phyloP scores from a whole-genome alignment of 2,797 vertebrate species.

The Spheniscus humboldti region DNA sequence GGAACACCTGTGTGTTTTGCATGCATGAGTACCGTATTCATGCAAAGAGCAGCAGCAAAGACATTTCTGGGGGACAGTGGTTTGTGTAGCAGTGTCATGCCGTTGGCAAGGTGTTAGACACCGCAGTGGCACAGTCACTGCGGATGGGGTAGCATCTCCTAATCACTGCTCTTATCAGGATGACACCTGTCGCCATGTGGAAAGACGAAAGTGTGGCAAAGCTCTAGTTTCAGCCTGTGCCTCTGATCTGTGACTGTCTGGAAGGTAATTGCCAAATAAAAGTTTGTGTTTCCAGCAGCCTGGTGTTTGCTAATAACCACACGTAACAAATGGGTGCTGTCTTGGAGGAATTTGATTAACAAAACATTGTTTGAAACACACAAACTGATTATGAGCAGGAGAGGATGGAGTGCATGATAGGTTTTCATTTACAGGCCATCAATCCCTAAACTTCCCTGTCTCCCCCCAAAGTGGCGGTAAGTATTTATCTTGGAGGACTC shows the following conservation, averaged over 20 bases:
- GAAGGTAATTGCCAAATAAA: not conserved
- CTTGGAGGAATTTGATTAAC: not conserved
- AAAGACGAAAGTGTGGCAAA: fast-evolving
- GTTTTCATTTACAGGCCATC: not conserved
- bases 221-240: not conserved
- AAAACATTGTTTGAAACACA: not conserved
- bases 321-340: not conserved
- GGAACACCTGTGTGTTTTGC: not conserved
- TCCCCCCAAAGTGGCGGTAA: not conserved
- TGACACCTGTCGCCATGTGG: not conserved
- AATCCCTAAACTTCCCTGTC: not conserved
- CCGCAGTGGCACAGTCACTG: not conserved
- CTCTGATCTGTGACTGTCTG: not conserved
- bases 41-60: not conserved
- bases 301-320: not conserved
- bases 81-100: not conserved
- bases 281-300: not conserved
- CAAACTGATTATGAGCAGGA: not conserved
- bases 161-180: not conserved
- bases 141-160: not conserved
- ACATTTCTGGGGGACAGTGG: not conserved
- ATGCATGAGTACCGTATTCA: fast-evolving
- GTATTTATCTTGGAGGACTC: not conserved
- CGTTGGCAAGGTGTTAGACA: not conserved
- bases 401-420: not conserved